These are phyloP conservation scores for Ditylenchus weischeri DNA, from an alignment of 2,888 invertebrate genomes.

Conservation along the genomic window DNA sequence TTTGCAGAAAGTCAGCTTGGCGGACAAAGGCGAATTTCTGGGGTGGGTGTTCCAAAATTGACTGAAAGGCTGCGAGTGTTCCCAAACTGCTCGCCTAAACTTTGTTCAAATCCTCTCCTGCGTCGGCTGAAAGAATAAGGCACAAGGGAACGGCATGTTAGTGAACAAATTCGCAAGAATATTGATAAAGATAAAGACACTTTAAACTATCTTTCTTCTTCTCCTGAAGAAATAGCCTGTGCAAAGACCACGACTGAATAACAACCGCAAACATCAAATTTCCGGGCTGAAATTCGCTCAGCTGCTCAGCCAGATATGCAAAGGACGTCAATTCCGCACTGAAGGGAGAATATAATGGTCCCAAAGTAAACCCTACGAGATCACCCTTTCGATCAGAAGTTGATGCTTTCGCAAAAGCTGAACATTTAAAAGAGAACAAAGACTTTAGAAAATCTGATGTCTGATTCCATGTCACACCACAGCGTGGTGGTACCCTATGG, in stretches of 20 bases:
- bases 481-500: constrained; percentile 56
- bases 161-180: constrained; percentile 54
- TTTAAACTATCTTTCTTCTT: constrained; percentile 30
- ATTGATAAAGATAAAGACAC: constrained; percentile 39
- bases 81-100: too few species aligned
- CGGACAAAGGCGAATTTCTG: too few species aligned
- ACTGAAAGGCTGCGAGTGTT: too few species aligned
- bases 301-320: constrained; percentile 47
- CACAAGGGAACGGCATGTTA: constrained; percentile 42
- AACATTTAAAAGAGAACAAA: constrained; percentile 49
- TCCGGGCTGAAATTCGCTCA: constrained; percentile 47
- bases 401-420: constrained; percentile 52
- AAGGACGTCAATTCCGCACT: constrained; percentile 49
- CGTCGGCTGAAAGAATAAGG: constrained; percentile 32
- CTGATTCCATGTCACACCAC: constrained; percentile 38
- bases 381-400: constrained; percentile 46
- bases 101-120: constrained; percentile 16
- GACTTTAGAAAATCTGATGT: constrained; percentile 44
- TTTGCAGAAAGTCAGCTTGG: too few species aligned
- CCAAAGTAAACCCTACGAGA: too few species aligned
- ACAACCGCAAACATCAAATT: constrained; percentile 53
- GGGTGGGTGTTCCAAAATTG: too few species aligned
- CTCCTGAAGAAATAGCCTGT: constrained; percentile 35
- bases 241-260: constrained; percentile 51
- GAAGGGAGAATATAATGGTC: too few species aligned